These are phyloP conservation scores for Beaufortia kweichowensis DNA, from an alignment of 2,113 vertebrate genomes.

Conservation along the genomic window DNA sequence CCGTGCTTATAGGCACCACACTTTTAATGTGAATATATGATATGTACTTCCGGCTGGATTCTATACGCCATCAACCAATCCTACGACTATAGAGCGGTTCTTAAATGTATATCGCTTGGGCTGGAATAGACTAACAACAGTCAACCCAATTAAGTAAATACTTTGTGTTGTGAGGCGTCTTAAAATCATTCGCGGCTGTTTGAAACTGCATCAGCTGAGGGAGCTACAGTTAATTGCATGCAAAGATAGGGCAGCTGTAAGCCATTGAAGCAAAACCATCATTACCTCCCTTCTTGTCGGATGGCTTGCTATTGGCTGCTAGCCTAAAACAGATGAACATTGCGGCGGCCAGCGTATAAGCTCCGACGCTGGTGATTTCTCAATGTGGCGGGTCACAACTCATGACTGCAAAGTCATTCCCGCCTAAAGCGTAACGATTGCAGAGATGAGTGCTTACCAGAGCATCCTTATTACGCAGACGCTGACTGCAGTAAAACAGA, in stretches of 20 bases:
- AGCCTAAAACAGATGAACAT: neutral
- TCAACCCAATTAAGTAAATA: neutral
- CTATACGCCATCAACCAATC: neutral
- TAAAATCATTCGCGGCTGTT: neutral
- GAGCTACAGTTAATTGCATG: neutral
- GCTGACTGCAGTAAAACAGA: neutral
- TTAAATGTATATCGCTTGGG: neutral
- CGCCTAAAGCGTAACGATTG: neutral
- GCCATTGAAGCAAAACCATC: constrained; percentile 27
- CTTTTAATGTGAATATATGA: neutral
- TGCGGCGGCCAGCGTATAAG: neutral
- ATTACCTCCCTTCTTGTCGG: neutral
- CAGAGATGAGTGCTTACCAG: constrained; percentile 16
- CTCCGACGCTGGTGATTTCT: too few relatives aligned
- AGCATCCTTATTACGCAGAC: neutral
- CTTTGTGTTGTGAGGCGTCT: neutral
- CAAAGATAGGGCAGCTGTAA: neutral
- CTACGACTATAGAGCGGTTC: neutral
- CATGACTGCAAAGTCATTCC: constrained; percentile 26
- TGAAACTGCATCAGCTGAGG: neutral
- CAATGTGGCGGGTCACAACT: too few relatives aligned
- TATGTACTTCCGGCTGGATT: neutral
- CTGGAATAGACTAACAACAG: neutral
- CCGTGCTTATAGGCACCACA: constrained; percentile 2
- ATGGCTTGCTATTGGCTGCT: constrained; percentile 3